A percentile compares a stretch with the other conserved stretches of the same genome.
Evolutionary conservation across 2,113 vertebrate species (phyloP).

Genomic region (Tachycineta bicolor): DNA sequence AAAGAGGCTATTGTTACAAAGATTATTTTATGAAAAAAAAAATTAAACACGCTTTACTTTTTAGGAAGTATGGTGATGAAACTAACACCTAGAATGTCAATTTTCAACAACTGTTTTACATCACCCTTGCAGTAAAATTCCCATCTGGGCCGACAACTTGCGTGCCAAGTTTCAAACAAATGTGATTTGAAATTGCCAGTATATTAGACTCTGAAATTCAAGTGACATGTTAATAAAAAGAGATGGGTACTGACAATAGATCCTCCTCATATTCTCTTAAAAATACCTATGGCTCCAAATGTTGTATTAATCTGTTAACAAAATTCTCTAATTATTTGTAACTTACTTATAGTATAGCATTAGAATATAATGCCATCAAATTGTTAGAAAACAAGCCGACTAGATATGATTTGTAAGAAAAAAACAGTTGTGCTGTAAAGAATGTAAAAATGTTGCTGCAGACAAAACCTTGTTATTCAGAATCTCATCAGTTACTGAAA

Average conservation of each 20-base stretch:
- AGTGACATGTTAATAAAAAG: slow-evolving; percentile 1
- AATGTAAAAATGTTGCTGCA: neutral
- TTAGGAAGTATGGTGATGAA: neutral
- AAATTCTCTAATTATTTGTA: neutral
- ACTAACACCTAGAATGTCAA: neutral
- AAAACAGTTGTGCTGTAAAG: neutral
- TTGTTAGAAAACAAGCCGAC: neutral
- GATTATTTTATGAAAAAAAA: neutral
- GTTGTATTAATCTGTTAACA: neutral
- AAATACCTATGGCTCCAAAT: neutral
- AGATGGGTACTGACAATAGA: neutral
- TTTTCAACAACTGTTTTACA: slow-evolving; percentile 45
- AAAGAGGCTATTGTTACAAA: neutral
- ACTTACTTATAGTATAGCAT: neutral
- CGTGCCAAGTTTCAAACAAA: slow-evolving; percentile 45
- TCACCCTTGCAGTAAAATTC: slow-evolving; percentile 18
- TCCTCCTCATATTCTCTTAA: neutral
- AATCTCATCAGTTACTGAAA: slow-evolving; percentile 48
- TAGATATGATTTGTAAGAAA: neutral
- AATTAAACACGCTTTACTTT: neutral
- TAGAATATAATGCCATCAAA: neutral
- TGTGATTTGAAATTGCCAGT: slow-evolving; percentile 17
- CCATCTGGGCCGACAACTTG: slow-evolving; percentile 31
- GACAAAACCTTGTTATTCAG: slow-evolving; percentile 38
- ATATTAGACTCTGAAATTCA: neutral